Evolutionary conservation across 2,888 invertebrate species (phyloP).

Genomic region (Cryptophagus acutangulus): DNA sequence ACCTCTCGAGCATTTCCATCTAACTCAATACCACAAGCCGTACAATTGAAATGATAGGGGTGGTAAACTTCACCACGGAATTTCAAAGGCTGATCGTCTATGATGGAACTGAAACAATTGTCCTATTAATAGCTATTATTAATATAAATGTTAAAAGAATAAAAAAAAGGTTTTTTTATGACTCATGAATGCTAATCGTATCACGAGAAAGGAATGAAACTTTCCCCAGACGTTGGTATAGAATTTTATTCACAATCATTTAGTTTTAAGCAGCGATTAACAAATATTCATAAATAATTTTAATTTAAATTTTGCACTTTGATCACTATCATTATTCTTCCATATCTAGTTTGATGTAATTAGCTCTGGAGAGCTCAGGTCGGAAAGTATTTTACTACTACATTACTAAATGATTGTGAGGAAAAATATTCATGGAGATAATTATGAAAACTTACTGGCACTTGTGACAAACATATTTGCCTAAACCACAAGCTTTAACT

Average conservation of each 20-base stretch:
- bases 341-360: too few relatives aligned
- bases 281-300: too few relatives aligned
- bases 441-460: slow-evolving; percentile 75
- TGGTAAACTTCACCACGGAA: slow-evolving; percentile 97
- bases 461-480: slow-evolving; percentile 96
- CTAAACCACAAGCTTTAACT: slow-evolving; percentile 90
- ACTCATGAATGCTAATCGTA: slow-evolving; percentile 4
- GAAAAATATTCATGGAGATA: not conserved
- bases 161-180: not conserved
- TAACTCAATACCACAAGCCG: slow-evolving; percentile 84
- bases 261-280: too few relatives aligned
- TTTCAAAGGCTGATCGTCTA: slow-evolving; percentile 84
- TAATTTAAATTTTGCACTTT: too few relatives aligned
- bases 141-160: too few relatives aligned
- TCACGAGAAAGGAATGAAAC: too few relatives aligned
- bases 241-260: too few relatives aligned
- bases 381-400: not conserved
- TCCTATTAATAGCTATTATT: not conserved
- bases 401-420: not conserved
- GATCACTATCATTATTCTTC: too few relatives aligned
- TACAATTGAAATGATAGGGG: slow-evolving; percentile 98
- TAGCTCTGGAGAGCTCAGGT: too few relatives aligned
- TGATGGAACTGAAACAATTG: slow-evolving; percentile 64
- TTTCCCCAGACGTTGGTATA: too few relatives aligned
- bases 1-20: slow-evolving; percentile 96